Evolutionary conservation across 2,113 vertebrate genomes (phyloP), one percentile per base, ranked within the genome.

Genomic region (Notarius lentiginosus): DNA sequence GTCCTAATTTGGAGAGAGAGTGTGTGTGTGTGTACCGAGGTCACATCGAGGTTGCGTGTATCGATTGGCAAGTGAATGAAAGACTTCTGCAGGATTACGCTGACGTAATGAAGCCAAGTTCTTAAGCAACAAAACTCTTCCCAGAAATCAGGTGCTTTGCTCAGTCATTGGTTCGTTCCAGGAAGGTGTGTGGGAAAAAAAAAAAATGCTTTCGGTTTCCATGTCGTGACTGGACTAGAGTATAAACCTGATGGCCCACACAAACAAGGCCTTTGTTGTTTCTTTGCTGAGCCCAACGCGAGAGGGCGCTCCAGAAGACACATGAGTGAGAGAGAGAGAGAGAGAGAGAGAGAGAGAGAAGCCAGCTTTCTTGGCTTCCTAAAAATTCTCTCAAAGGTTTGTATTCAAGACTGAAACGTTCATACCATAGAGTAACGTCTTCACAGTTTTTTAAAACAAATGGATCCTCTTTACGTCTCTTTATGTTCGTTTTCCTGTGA

Each of bases 191-290:
- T 76, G 53, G 3, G 47, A 76, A 51, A 7, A 17, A 41, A 34
- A 47, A 76, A 60, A 7, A 82, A 22, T 8, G 27, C 77, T 87
- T 88, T 90, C 77, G 47, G 61, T 82, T 86, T 90, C 82, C 22
- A 17, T 75, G 63, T 49, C 47, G 10, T 56, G 84, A 86, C 72
- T 34, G 41, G 58, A 83, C 49, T 79, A 75, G 47, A 24, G 27
- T 41, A 61, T 79, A 56, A 53, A 77, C 55, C 49, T 51, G 24
- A 60, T 51, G 51, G 79, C 53, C 51, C 72, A 83, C 58, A 86
- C 60, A 65, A 75, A 58, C 63, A 61, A 12, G n/a, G 6, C 15
- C 14, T 30, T 11, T 7, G 17, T 65, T 12, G 1, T 30, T 24
- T 47, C 82, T 15, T 58, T 9, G 27, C 5, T 24, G 24, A 55